These are phyloP conservation scores for Ploceus nigricollis DNA, from an alignment of 2,113 vertebrate genomes.

Conservation along the genomic window DNA sequence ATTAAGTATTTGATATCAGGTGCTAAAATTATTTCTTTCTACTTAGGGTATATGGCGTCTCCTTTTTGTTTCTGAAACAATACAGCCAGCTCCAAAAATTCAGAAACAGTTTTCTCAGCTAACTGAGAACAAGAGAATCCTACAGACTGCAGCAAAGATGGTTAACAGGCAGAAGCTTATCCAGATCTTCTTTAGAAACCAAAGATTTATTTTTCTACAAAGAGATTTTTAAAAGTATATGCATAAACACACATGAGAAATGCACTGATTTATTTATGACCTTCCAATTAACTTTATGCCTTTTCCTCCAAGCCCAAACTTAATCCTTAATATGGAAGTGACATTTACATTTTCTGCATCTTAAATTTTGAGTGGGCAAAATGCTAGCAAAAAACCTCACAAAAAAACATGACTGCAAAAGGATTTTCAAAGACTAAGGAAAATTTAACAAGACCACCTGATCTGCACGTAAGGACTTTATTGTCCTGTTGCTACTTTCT, in stretches of 20 bases:
- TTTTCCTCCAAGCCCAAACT: constrained; percentile 5
- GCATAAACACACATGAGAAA: background rate
- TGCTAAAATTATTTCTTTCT: background rate
- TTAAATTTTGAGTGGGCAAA: constrained; percentile 2
- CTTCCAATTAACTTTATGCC: constrained; percentile 5
- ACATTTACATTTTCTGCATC: constrained; percentile 17
- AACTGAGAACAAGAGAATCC: background rate
- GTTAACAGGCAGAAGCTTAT: background rate
- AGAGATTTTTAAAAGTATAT: background rate
- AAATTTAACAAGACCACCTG: background rate
- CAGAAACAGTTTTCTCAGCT: background rate
- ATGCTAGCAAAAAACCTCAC: background rate
- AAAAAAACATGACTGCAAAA: background rate
- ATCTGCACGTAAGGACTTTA: background rate
- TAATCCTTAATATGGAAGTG: background rate
- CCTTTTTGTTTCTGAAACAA: background rate
- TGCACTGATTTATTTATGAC: background rate
- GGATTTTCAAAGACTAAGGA: background rate
- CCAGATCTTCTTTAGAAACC: background rate
- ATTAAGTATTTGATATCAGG: background rate
- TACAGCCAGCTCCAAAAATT: background rate
- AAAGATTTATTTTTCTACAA: background rate
- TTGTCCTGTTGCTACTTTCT: background rate
- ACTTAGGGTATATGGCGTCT: background rate
- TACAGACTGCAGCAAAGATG: background rate